Conservation (phyloP, 2,888 invertebrate species). For the Dasysyrphus tricinctus region DNA sequence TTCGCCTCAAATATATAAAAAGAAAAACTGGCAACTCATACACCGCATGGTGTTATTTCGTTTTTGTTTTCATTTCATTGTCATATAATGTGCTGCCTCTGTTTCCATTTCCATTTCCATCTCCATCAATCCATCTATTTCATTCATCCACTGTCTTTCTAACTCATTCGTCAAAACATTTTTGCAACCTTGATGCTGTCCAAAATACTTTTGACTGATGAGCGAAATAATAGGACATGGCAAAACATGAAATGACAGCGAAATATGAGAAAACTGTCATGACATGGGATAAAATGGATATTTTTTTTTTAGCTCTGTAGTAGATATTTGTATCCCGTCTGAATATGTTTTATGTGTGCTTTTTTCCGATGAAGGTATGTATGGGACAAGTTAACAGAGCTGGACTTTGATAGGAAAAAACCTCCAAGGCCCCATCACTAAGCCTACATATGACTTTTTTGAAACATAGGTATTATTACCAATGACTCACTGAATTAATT, state of each 20-base stretch:
- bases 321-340: constrained; percentile 19
- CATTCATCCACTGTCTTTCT: constrained; percentile 67
- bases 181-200: constrained; percentile 74
- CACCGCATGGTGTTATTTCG: constrained; percentile 13
- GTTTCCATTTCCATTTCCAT: constrained; percentile 55
- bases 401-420: not conserved
- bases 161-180: constrained; percentile 74
- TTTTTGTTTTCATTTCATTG: constrained; percentile 45
- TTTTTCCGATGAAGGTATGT: constrained; percentile 2
- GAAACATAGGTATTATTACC: no score
- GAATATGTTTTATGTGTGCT: constrained; percentile 45
- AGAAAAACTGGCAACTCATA: constrained; percentile 6
- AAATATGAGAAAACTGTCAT: constrained; percentile 75
- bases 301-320: constrained; percentile 13
- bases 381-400: not conserved
- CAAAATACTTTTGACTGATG: constrained; percentile 74
- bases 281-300: constrained; percentile 69
- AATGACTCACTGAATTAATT: no score
- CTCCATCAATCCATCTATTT: constrained; percentile 41
- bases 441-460: no score
- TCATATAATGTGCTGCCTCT: constrained; percentile 64
- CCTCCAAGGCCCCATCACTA: not conserved
- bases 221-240: constrained; percentile 74
- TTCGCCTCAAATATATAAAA: constrained; percentile 18
- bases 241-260: constrained; percentile 74